Base-by-base conservation (phyloP, 2,797 vertebrate genomes). In the Rhincodon typus region DNA sequence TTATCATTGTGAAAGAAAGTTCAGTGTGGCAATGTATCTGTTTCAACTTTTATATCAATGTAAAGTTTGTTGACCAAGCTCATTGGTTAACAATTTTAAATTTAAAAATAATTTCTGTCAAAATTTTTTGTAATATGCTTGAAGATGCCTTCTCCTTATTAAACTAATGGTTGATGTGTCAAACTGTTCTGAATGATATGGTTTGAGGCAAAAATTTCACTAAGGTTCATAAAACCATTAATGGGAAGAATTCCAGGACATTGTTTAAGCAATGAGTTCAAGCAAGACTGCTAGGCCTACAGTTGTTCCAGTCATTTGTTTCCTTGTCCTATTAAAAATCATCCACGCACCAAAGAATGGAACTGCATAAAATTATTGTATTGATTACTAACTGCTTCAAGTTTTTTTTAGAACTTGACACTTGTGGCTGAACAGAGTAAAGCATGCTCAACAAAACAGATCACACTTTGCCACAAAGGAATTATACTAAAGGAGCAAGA, bases 231-330 rank as follows among this genome's bases (percentile, higher is more conserved):
- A 84, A 84, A 84, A 84, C 42, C 82, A 46, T 42, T 84, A 21
- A 84, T 46, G 5, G 82, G 42, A 82, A 84, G 82, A 84, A 46
- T 46, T 46, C 82, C 82, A 84, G 82, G 82, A 46, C 82, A 84
- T 84, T 46, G 42, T 19, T 46, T 38, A 46, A 84, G 38, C 82
- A 82, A 21, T 82, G 42, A 84, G 38, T 84, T 84, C 82, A 84
- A 84, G 82, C 82, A 84, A 46, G 82, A 46, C 82, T 46, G 42
- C 82, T 6, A 84, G 38, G 82, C 8, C 42, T 46, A 46, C 82
- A 84, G 82, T 84, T 84, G 82, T 84, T 84, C 82, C 82, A 84
- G 82, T 84, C 82, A 84, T 84, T 84, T 46, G 42, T 42, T 84
- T 84, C 0, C 82, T 46, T 84, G 42, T 84, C 82, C 82, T 42